Conservation (phyloP, 2,797 vertebrate genomes). For the Harpagifer antarcticus region DNA sequence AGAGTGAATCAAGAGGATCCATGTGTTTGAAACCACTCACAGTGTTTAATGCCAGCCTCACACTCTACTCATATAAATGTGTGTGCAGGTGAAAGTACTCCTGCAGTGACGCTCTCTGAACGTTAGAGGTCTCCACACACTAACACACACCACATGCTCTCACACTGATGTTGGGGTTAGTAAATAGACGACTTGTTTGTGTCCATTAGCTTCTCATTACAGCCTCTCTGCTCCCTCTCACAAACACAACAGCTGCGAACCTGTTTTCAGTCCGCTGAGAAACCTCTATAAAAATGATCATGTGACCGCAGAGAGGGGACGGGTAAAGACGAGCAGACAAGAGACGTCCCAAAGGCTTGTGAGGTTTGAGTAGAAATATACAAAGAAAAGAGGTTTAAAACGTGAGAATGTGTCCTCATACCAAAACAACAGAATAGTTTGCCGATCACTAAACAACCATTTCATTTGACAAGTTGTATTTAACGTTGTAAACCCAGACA, state of each 20-base stretch:
- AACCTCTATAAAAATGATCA: neutral
- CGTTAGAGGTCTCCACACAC: slow-evolving; percentile 11
- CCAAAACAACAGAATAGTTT: too few species aligned
- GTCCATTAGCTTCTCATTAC: slow-evolving; percentile 48
- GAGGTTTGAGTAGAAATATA: too few species aligned
- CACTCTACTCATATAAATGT: too few species aligned
- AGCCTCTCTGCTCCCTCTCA: slow-evolving; percentile 3
- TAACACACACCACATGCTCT: neutral
- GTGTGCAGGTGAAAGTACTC: neutral
- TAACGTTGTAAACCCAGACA: too few species aligned
- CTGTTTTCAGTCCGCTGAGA: neutral
- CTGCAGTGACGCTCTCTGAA: neutral
- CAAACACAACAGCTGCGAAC: slow-evolving; percentile 11
- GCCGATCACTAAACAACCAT: too few species aligned
- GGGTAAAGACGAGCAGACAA: neutral
- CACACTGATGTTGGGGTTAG: slow-evolving; percentile 8
- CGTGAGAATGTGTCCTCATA: too few species aligned
- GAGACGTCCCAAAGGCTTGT: too few species aligned
- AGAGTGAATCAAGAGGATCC: too few species aligned
- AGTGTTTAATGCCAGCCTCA: too few species aligned
- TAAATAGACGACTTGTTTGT: slow-evolving; percentile 28
- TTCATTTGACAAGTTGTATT: too few species aligned
- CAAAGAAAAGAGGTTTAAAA: too few species aligned
- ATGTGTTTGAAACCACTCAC: too few species aligned
- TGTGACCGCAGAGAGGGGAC: neutral